Percentiles rank a stretch among this genome's conserved stretches.
These are phyloP conservation scores for Porites divaricata DNA, from an alignment of 92 coral and sea anemone species.

Conservation along the genomic window DNA sequence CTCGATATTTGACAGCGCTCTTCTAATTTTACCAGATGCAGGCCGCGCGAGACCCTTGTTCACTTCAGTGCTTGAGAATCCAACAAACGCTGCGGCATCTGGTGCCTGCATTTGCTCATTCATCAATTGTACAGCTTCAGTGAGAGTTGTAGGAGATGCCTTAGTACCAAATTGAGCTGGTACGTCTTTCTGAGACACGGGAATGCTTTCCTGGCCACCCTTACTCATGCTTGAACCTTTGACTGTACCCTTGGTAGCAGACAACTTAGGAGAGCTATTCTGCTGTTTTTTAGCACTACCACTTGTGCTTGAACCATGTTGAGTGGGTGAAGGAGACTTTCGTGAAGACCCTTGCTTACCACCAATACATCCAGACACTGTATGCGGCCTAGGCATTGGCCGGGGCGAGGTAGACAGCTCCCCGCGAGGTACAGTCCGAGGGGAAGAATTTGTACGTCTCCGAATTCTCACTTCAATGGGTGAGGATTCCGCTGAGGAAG, in stretches of 20 bases:
- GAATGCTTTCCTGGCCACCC: slow-evolving; percentile 4
- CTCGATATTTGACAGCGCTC: slow-evolving; percentile 75
- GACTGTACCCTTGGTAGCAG: slow-evolving; percentile 1
- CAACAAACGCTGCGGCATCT: slow-evolving; percentile 30
- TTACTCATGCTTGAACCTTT: not conserved
- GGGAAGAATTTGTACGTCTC: slow-evolving; percentile 46
- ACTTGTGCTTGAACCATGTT: not conserved
- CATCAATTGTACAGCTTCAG: slow-evolving; percentile 69
- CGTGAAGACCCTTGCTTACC: slow-evolving; percentile 4
- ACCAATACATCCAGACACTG: slow-evolving; percentile 3
- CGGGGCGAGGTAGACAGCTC: slow-evolving; percentile 66
- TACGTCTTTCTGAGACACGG: slow-evolving; percentile 2
- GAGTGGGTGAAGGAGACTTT: slow-evolving; percentile 31
- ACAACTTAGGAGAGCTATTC: slow-evolving; percentile 1
- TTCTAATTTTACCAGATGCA: slow-evolving; percentile 58
- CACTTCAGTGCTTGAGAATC: slow-evolving; percentile 14
- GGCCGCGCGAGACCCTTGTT: slow-evolving; percentile 33
- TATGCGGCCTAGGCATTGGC: slow-evolving; percentile 52
- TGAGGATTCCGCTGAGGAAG: slow-evolving; percentile 55
- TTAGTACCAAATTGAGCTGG: not conserved
- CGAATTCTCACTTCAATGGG: slow-evolving; percentile 49
- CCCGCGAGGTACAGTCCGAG: slow-evolving; percentile 37
- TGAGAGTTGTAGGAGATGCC: slow-evolving; percentile 51
- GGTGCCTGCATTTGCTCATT: slow-evolving; percentile 43
- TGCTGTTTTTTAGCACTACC: slow-evolving; percentile 1